Base-by-base conservation (phyloP, 2,888 invertebrate genomes). In the Clusia tigrina region DNA sequence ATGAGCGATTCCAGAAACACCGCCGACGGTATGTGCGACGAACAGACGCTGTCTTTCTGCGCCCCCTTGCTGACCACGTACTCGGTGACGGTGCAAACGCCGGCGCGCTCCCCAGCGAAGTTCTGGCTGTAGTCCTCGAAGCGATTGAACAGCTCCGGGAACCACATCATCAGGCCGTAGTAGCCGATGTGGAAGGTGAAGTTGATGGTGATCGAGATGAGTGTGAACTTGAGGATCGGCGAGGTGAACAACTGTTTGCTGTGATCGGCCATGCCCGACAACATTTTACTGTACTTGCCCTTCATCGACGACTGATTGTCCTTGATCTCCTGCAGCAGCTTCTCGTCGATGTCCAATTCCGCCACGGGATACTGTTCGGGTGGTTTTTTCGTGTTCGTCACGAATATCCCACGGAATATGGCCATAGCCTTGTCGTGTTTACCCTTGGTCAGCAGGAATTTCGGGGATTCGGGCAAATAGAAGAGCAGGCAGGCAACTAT, bases 101-200 rank as follows among this genome's bases (percentile, higher is more conserved):
- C 88, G 0, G 90, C 90, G 57, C 62, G 67, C 55, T 87, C 86
- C 72, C 88, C 88, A 57, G 90, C 89, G 83, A 91, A 89, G 32
- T 86, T 85, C 58, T 87, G 86, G 57, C 89, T 88, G 85, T 88
- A 94, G 80, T 92, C 92, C 84, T 94, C 93, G 82, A 93, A 94
- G 54, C 95, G 91, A 81, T 92, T 93, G 85, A 96, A 96, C 79
- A 96, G 87, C 84, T 96, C 95, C 0, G 96, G 96, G 85, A 96
- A 95, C 96, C 96, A 96, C 93, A 96, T 94, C 93, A 95, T 95
- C 60, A 96, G 86, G 48, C 96, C 96, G 82, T 96, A 96, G 83
- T 95, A 96, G 89, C 94, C 96, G 84, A 95, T 95, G 85, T 95
- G 94, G 85, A 96, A 94, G 71, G 95, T 94, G 81, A 95, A 94